A percentile compares a stretch with the other conserved stretches of the same genome.
phyloP scores from a whole-genome alignment of 1,140 invertebrate genomes.

The Drosophila kepulauana region DNA sequence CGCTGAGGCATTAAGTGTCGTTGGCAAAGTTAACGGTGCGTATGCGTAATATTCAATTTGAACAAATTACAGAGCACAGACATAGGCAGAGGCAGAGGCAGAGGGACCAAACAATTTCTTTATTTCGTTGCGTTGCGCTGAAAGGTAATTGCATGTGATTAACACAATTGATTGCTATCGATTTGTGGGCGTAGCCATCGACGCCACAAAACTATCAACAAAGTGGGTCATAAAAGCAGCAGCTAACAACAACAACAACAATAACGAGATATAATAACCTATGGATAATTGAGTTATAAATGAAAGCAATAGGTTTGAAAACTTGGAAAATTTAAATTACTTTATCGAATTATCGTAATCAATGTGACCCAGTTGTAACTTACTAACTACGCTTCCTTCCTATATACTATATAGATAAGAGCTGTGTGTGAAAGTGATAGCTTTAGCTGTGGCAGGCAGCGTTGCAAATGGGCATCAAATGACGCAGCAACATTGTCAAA shows the following conservation, averaged over 20 bases:
- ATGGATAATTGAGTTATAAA: constrained; percentile 47
- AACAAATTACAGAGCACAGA: constrained; percentile 56
- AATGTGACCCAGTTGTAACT: constrained; percentile 13
- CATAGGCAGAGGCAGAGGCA: neutral
- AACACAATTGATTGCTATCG: constrained; percentile 62
- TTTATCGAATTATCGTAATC: constrained; percentile 17
- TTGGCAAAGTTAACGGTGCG: constrained; percentile 53
- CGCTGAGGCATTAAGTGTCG: constrained; percentile 60
- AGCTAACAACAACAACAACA: constrained; percentile 4
- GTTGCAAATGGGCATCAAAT: constrained; percentile 77
- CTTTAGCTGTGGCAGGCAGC: constrained; percentile 36
- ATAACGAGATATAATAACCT: constrained; percentile 21
- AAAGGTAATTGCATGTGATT: constrained; percentile 54
- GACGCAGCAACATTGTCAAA: constrained; percentile 81
- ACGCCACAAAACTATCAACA: constrained; percentile 18
- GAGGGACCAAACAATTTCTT: constrained; percentile 5
- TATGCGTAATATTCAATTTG: constrained; percentile 79
- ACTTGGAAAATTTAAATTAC: constrained; percentile 16
- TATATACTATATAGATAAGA: neutral
- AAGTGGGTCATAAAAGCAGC: constrained; percentile 29
- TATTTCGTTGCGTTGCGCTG: constrained; percentile 20
- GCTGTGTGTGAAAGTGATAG: neutral
- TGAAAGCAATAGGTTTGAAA: constrained; percentile 16
- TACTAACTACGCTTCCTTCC: neutral
- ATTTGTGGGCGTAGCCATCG: constrained; percentile 42